These are phyloP conservation scores for Drosophila arawakana DNA, from an alignment of 1,140 invertebrate genomes.

Conservation along the genomic window DNA sequence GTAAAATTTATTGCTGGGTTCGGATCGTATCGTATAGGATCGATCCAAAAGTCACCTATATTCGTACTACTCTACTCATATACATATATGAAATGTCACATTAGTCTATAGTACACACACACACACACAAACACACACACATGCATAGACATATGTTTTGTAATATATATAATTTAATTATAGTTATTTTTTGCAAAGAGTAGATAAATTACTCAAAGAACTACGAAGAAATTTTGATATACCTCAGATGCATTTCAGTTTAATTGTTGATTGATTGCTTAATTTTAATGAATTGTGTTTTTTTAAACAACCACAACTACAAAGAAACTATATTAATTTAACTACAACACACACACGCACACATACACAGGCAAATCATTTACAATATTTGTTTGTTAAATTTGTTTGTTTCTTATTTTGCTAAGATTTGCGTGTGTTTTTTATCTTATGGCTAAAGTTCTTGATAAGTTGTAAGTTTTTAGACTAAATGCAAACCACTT, in stretches of 20 bases:
- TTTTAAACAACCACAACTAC: slow-evolving; percentile 20
- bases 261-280: slow-evolving; percentile 80
- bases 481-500: slow-evolving; percentile 74
- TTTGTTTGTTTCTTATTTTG: slow-evolving; percentile 13
- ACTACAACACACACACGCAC: slow-evolving; percentile 9
- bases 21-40: not conserved
- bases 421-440: slow-evolving; percentile 28
- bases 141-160: slow-evolving; percentile 9
- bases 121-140: slow-evolving; percentile 18
- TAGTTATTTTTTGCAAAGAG: slow-evolving; percentile 60
- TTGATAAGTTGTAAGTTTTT: slow-evolving; percentile 52
- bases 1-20: slow-evolving; percentile 5
- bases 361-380: slow-evolving; percentile 30
- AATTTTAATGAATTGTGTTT: slow-evolving; percentile 59
- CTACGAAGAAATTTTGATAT: slow-evolving; percentile 84
- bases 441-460: slow-evolving; percentile 53
- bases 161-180: slow-evolving; percentile 30
- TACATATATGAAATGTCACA: slow-evolving; percentile 64
- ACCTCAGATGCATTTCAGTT: slow-evolving; percentile 84
- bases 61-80: slow-evolving; percentile 60
- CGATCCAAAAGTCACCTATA: slow-evolving; percentile 60
- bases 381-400: slow-evolving; percentile 32
- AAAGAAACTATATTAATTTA: slow-evolving; percentile 32
- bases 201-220: slow-evolving; percentile 73
- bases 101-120: slow-evolving; percentile 61